A percentile compares a stretch with the other conserved stretches of the same genome.
These are phyloP conservation scores for Euwallacea similis DNA, from an alignment of 1,140 invertebrate genomes.

Conservation along the genomic window DNA sequence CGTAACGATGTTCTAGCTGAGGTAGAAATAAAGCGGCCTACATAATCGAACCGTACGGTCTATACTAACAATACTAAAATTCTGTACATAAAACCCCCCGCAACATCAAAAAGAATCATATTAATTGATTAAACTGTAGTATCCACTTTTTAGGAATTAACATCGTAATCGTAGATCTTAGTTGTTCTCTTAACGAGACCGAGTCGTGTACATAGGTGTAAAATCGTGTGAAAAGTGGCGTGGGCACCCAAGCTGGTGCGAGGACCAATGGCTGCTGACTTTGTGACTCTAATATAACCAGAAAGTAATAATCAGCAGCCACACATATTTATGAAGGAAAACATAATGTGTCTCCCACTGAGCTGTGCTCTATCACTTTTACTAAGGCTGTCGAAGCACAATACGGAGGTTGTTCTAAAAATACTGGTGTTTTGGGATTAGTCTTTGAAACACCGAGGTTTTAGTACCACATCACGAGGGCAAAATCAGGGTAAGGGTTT, in stretches of 20 bases:
- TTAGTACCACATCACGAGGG: conserved; percentile 40
- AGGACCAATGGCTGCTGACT: conserved; percentile 51
- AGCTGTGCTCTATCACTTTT: conserved; percentile 43
- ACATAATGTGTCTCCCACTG: conserved; percentile 30
- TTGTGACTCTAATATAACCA: conserved; percentile 40
- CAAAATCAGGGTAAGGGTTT: conserved; percentile 53
- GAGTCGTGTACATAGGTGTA: neutral
- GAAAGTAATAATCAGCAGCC: conserved; percentile 8
- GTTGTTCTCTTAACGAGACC: too few relatives aligned
- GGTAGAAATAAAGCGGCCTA: too few relatives aligned
- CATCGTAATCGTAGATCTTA: too few relatives aligned
- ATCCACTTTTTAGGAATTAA: too few relatives aligned
- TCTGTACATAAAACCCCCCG: too few relatives aligned
- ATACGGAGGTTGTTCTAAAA: conserved; percentile 38
- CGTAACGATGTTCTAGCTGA: too few relatives aligned
- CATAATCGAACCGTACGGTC: too few relatives aligned
- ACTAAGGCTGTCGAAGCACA: conserved; percentile 53
- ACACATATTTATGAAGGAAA: conserved; percentile 16
- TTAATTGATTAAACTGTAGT: too few relatives aligned
- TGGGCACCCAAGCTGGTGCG: conserved; percentile 53
- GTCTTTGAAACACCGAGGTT: neutral
- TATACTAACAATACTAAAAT: too few relatives aligned
- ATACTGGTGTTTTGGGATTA: neutral
- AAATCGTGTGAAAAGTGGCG: conserved; percentile 42
- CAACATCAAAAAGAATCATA: too few relatives aligned